Conservation (phyloP, 2,888 invertebrate genomes). For the Tryphoninae sp. region DNA sequence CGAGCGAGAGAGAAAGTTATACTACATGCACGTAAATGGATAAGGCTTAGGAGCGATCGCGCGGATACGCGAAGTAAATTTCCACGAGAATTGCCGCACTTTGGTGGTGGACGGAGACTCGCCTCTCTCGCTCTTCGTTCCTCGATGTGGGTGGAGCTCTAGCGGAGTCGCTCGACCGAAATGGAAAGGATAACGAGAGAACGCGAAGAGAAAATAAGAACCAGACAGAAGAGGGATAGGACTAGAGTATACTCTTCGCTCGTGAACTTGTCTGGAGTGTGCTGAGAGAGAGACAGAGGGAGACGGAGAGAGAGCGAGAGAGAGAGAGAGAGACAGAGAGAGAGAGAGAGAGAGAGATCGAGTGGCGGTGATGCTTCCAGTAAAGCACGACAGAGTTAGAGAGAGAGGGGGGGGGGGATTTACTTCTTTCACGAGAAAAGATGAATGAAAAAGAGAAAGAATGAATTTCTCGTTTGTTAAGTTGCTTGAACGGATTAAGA, state of each 20-base stretch:
- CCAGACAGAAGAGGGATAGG: slow-evolving; percentile 17
- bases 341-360: background rate
- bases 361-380: background rate
- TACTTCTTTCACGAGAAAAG: background rate
- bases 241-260: slow-evolving; percentile 31
- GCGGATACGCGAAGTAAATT: slow-evolving; percentile 57
- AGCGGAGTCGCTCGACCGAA: slow-evolving; percentile 39
- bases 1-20: slow-evolving; percentile 28
- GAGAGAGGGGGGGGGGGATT: background rate
- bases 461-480: slow-evolving; percentile 13
- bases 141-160: slow-evolving; percentile 34
- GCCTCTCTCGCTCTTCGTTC: slow-evolving; percentile 15
- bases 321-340: background rate
- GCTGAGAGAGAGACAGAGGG: slow-evolving; percentile 21
- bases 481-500: background rate
- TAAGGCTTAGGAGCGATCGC: slow-evolving; percentile 52
- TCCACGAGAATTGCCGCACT: slow-evolving; percentile 55
- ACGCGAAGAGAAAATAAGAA: slow-evolving; percentile 45
- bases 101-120: slow-evolving; percentile 35
- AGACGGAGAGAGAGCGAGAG: slow-evolving; percentile 2
- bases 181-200: slow-evolving; percentile 61
- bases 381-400: slow-evolving; percentile 7
- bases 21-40: slow-evolving; percentile 50
- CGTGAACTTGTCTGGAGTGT: slow-evolving; percentile 53
- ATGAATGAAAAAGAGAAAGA: slow-evolving; percentile 18